Conservation (phyloP, 2,888 invertebrate genomes). For the Lasiommata megera region DNA sequence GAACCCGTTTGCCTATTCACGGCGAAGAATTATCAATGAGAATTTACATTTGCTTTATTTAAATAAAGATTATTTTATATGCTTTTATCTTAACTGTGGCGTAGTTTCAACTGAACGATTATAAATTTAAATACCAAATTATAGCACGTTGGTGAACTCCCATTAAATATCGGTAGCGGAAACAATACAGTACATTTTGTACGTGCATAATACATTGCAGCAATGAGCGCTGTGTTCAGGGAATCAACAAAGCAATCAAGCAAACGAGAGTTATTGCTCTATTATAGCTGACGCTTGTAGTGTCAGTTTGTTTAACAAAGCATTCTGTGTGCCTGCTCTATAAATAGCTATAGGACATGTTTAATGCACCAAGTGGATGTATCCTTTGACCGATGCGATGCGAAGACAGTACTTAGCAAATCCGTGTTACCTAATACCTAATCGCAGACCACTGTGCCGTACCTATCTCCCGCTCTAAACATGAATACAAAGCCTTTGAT, state of each 20-base stretch:
- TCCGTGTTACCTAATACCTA: too few relatives aligned
- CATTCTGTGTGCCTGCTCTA: not conserved
- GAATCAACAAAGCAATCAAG: constrained; percentile 18
- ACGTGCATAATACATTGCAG: not conserved
- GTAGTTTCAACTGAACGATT: not conserved
- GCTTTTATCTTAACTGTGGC: too few relatives aligned
- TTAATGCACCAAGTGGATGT: not conserved
- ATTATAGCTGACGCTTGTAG: constrained; percentile 12
- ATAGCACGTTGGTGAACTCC: not conserved
- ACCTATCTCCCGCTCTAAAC: too few relatives aligned
- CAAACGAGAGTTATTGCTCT: constrained; percentile 13
- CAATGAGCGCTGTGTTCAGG: constrained; percentile 6
- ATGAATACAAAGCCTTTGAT: too few relatives aligned
- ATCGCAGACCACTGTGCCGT: too few relatives aligned
- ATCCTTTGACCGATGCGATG: not conserved
- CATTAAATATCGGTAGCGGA: not conserved
- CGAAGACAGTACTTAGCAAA: not conserved
- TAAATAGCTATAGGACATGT: not conserved
- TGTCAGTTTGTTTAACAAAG: constrained; percentile 21
- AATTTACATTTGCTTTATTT: too few relatives aligned
- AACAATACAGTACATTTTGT: not conserved
- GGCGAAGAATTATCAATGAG: too few relatives aligned
- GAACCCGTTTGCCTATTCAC: too few relatives aligned
- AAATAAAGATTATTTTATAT: too few relatives aligned
- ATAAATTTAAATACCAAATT: not conserved